Percentiles rank a stretch among this genome's conserved stretches.
These are phyloP conservation scores for Apodemia duryi DNA, from an alignment of 2,888 invertebrate genomes.

Conservation along the genomic window DNA sequence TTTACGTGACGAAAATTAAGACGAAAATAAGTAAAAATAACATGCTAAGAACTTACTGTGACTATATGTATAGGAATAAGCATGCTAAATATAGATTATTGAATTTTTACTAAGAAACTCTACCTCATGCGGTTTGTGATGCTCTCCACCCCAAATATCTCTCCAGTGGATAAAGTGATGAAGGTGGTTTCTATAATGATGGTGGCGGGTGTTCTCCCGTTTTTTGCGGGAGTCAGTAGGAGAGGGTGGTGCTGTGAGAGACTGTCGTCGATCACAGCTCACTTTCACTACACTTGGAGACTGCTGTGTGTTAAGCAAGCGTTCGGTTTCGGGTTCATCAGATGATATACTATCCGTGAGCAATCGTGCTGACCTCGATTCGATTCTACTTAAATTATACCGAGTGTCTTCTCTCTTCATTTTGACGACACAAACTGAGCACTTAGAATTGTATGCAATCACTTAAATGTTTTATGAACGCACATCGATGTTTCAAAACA, in stretches of 20 bases:
- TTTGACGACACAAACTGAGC: constrained; percentile 40
- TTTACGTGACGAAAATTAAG: neutral
- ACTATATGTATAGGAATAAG: neutral
- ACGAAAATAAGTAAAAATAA: neutral
- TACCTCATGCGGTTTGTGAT: constrained; percentile 70
- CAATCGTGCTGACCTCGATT: constrained; percentile 52
- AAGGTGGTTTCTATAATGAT: constrained; percentile 68
- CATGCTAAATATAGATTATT: neutral
- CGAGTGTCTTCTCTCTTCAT: constrained; percentile 61
- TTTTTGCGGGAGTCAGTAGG: constrained; percentile 71
- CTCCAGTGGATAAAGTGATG: constrained; percentile 72
- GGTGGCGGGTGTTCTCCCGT: constrained; percentile 52
- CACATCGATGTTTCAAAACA: constrained; percentile 34
- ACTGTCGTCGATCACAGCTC: constrained; percentile 53
- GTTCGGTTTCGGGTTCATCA: constrained; percentile 68
- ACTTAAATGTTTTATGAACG: constrained; percentile 23
- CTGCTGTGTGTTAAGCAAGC: constrained; percentile 53
- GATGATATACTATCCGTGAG: constrained; percentile 69
- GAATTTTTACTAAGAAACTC: constrained; percentile 23
- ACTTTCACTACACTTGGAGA: constrained; percentile 51
- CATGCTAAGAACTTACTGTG: neutral
- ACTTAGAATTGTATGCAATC: constrained; percentile 35
- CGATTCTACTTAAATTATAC: constrained; percentile 46
- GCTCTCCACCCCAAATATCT: constrained; percentile 72
- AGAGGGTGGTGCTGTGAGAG: constrained; percentile 72